Percentiles rank a stretch among this genome's conserved stretches.
These are phyloP conservation scores for Leiothrix lutea DNA, from an alignment of 2,113 vertebrate species.

Conservation along the genomic window DNA sequence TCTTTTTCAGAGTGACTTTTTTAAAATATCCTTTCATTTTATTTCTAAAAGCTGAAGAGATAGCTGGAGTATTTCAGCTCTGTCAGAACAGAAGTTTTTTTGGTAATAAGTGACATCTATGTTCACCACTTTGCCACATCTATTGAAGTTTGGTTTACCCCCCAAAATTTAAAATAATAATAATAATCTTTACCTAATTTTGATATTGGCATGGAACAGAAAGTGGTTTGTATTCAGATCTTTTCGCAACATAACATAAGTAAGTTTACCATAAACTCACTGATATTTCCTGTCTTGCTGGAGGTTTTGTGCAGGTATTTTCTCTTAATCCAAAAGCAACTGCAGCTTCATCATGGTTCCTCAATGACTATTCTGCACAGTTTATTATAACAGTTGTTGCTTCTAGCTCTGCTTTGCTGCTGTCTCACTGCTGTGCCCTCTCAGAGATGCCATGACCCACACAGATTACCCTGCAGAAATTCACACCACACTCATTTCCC, in stretches of 20 bases:
- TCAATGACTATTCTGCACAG: neutral
- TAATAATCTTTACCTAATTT: neutral
- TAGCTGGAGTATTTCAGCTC: neutral
- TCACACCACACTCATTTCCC: neutral
- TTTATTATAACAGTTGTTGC: neutral
- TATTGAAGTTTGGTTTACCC: neutral
- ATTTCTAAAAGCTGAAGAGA: neutral
- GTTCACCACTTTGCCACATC: neutral
- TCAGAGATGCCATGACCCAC: neutral
- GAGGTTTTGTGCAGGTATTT: neutral
- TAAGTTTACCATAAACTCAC: neutral
- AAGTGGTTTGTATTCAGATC: neutral
- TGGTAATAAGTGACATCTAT: neutral
- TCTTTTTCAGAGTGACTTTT: neutral
- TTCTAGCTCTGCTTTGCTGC: neutral
- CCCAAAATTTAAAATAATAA: neutral
- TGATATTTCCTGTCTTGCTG: neutral
- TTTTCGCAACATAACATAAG: neutral
- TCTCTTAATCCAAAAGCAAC: neutral
- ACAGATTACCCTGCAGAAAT: neutral
- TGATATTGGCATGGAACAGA: neutral
- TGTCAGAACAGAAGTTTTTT: neutral
- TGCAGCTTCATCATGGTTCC: neutral
- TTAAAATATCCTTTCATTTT: neutral
- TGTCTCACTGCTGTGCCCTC: neutral